phyloP scores from a whole-genome alignment of 2,113 vertebrate species.

The Ammospiza caudacuta region DNA sequence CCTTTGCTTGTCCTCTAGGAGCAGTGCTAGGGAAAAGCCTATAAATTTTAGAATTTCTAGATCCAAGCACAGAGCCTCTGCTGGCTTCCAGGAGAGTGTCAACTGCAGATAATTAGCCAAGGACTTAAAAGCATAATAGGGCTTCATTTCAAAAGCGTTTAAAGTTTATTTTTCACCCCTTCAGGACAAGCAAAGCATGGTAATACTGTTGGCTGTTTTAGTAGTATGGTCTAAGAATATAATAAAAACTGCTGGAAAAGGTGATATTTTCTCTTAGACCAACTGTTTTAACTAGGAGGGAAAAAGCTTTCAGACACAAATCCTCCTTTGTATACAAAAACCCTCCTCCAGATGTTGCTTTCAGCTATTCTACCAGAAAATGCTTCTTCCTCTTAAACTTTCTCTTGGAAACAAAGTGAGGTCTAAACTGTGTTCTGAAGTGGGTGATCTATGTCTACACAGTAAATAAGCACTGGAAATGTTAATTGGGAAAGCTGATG shows the following conservation, averaged over 20 bases:
- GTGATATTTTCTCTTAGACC: not conserved
- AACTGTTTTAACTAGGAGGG: not conserved
- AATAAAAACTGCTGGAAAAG: not conserved
- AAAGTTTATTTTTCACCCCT: not conserved
- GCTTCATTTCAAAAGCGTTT: not conserved
- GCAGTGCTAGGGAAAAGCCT: not conserved
- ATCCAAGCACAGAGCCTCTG: not conserved
- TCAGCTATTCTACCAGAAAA: not conserved
- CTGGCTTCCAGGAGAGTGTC: not conserved
- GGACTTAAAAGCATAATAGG: not conserved
- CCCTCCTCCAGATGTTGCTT: not conserved
- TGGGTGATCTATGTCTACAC: not conserved
- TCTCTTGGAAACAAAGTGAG: not conserved
- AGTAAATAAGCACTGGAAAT: not conserved
- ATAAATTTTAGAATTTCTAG: not conserved
- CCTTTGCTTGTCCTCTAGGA: not conserved
- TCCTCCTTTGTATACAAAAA: not conserved
- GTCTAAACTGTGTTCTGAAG: not conserved
- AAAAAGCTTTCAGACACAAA: not conserved
- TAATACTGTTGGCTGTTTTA: not conserved
- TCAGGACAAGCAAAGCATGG: not conserved
- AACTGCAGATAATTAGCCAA: not conserved
- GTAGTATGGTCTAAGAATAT: not conserved
- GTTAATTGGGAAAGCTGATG: not conserved
- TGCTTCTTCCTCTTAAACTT: not conserved